Evolutionary conservation across 2,797 vertebrate species (phyloP).

Genomic region (Acanthurus lineatus): DNA sequence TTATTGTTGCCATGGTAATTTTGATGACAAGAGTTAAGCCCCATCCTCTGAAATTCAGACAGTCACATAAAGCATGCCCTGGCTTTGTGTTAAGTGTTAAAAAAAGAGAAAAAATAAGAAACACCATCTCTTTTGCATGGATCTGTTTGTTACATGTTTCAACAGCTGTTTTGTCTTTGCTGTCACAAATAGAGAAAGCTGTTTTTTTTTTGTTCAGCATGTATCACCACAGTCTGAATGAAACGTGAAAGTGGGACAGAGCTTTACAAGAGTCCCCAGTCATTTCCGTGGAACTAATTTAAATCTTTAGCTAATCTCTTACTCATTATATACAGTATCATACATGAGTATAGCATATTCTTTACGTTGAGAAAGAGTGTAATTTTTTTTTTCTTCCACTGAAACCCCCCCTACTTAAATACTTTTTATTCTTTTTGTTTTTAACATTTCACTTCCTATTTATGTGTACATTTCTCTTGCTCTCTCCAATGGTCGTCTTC

Average conservation of each 20-base stretch:
- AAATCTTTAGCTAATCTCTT: background rate
- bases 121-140: background rate
- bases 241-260: background rate
- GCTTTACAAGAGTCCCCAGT: background rate
- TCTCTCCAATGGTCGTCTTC: background rate
- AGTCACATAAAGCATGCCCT: background rate
- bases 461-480: background rate
- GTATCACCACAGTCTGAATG: background rate
- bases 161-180: background rate
- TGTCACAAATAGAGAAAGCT: background rate
- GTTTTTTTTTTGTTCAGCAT: background rate
- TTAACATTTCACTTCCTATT: background rate
- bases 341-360: background rate
- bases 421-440: background rate
- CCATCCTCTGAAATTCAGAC: background rate
- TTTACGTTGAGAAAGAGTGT: background rate
- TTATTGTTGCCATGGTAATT: conserved; percentile 44
- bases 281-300: background rate
- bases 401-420: background rate
- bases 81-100: background rate
- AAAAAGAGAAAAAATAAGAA: background rate
- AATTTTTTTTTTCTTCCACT: too few relatives aligned
- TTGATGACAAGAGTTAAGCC: background rate
- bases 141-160: background rate
- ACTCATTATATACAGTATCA: background rate